Base-by-base conservation (phyloP, 1,140 invertebrate genomes). In the Drosophila kanapiae region DNA sequence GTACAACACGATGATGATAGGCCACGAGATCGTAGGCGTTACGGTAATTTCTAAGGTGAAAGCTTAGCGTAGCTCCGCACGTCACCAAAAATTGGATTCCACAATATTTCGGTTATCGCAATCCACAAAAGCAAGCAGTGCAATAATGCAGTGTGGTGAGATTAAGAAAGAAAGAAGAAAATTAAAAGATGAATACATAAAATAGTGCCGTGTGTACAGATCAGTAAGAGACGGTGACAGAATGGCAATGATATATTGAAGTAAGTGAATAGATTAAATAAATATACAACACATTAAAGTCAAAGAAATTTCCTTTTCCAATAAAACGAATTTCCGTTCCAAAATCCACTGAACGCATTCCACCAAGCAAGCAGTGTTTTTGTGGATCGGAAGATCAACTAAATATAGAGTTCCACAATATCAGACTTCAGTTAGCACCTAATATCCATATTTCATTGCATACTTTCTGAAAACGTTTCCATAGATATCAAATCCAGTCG, bases 1-100 rank as follows among this genome's bases (percentile, higher is more conserved):
- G 84, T 87, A 84, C 81, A 87, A 88, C 84, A 87, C 57, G 71
- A 71, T 53, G 69, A 71, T 72, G 69, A 72, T 71, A 71, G 69
- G 37, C 69, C 69, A 40, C 49, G 37, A 56, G 58, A 76, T 62
- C 60, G 82, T 82, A 77, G 82, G 82, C 82, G 82, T 85, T 62
- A 13, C 53, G 37, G 29, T 48, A 56, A 77, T 70, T 70, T 76
- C 31, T 47, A 51, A 67, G 63, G 83, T 87, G 83, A 86, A 86
- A 86, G 83, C 82, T 63, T 56, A 38, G 56, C 37, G 29, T 49
- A 45, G 29, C 11, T 62, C n/a, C 29, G 29, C 49, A 31, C 3
- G 14, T n/a, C 61, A 42, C 11, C 7, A 13, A 14, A 47, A n/a
- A 27, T 35, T 27, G 16, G 16, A 60, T 16, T 31, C 31, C 23